Evolutionary conservation across 2,888 invertebrate species (phyloP).

Genomic region (Aproaerema taeniolella): DNA sequence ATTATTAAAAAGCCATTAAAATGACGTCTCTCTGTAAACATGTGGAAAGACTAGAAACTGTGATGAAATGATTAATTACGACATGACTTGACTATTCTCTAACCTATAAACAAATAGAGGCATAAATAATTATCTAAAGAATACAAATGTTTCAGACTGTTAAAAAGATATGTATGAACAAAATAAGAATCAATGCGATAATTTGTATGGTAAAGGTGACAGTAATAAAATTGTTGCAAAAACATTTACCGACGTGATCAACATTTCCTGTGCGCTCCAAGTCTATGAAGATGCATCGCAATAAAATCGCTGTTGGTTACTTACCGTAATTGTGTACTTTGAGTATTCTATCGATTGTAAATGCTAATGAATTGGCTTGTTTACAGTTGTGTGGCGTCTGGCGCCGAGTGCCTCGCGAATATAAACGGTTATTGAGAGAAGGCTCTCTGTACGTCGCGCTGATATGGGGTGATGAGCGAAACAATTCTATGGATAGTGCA

Average conservation of each 20-base stretch:
- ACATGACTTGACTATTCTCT: too few relatives aligned
- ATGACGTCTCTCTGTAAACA: too few relatives aligned
- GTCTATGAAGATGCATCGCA: constrained; percentile 6
- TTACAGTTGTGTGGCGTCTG: constrained; percentile 89
- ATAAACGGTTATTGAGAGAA: constrained; percentile 86
- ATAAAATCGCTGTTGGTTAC: constrained; percentile 5
- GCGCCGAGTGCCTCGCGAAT: constrained; percentile 90
- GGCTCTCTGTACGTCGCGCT: constrained; percentile 88
- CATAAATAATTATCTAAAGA: too few relatives aligned
- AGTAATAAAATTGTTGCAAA: too few relatives aligned
- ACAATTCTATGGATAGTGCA: constrained; percentile 82
- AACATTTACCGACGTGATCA: not conserved
- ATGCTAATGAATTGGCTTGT: constrained; percentile 21
- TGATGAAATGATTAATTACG: too few relatives aligned
- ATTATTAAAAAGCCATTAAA: not conserved
- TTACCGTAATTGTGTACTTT: constrained; percentile 9
- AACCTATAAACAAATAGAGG: too few relatives aligned
- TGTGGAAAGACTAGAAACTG: too few relatives aligned
- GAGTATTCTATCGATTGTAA: constrained; percentile 13
- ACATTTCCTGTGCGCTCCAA: not conserved
- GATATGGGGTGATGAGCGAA: constrained; percentile 82
- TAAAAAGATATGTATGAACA: too few relatives aligned
- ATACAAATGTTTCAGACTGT: too few relatives aligned
- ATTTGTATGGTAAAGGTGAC: too few relatives aligned
- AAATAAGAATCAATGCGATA: too few relatives aligned